phyloP scores from a whole-genome alignment of 1,140 invertebrate species.

The Mercenaria mercenaria region DNA sequence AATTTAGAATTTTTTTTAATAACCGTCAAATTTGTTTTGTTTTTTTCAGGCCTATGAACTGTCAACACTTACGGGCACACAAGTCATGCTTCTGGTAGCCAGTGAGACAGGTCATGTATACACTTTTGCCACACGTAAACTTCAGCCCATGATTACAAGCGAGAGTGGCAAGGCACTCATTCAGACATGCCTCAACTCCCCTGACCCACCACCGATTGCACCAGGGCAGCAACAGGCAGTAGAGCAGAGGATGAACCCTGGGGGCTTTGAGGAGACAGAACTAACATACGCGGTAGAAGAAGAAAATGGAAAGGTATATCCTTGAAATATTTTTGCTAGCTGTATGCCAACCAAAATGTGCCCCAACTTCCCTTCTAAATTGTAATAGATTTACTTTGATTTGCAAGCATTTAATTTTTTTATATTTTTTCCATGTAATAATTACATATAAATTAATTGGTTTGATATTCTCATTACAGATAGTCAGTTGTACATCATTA shows the following conservation, averaged over 20 bases:
- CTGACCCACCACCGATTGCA: slow-evolving; percentile 92
- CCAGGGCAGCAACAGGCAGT: slow-evolving; percentile 86
- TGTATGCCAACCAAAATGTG: not conserved
- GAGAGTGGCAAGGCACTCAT: slow-evolving; percentile 99
- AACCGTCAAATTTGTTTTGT: too few species aligned
- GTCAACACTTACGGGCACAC: slow-evolving; percentile 99
- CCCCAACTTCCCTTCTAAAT: not conserved
- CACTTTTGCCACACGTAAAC: slow-evolving; percentile 99
- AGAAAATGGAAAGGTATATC: slow-evolving; percentile 83
- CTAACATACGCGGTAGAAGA: slow-evolving; percentile 95
- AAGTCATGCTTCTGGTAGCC: slow-evolving; percentile 90
- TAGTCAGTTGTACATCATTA: too few species aligned
- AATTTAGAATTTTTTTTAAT: too few species aligned
- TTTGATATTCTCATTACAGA: too few species aligned
- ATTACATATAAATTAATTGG: too few species aligned
- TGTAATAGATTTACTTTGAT: not conserved
- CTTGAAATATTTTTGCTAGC: too few species aligned
- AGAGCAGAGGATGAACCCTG: slow-evolving; percentile 99
- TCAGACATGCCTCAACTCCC: slow-evolving; percentile 99
- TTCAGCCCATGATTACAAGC: slow-evolving; percentile 99
- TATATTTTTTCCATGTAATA: too few species aligned
- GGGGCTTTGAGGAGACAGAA: slow-evolving; percentile 99
- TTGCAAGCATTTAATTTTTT: not conserved
- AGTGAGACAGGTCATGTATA: slow-evolving; percentile 96
- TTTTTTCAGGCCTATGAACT: slow-evolving; percentile 98